Base-by-base conservation (phyloP, 2,888 invertebrate species). In the Plutella xylostella region DNA sequence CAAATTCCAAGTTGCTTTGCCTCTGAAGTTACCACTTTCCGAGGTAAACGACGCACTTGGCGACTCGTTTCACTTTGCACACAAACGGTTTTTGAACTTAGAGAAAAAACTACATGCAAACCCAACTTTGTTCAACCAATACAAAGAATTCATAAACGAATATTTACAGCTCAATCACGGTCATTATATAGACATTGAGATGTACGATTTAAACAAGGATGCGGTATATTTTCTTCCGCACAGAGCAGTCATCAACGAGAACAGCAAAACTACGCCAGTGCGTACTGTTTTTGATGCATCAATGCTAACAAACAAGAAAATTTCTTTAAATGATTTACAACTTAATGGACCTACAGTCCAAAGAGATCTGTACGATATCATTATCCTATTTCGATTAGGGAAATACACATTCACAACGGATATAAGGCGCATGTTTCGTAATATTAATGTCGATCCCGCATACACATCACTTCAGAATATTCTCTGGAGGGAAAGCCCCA, bases 351-450 rank as follows among this genome's bases (percentile, higher is more conserved):
- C 51, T 4, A 17, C 38, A 2, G 49, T 49, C 2, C 51, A 53
- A 45, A 47, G 40, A 33, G 51, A 50, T 11, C 22, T 52, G 4
- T 51, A 51, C 43, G 50, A 55, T 31, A 51, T 55, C 9, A 2
- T 55, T 1, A 12, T 54, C 3, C 28, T 52, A 7, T 51, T 43
- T 35, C 12, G 54, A 7, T 14, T 51, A 7, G 45, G 44, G 5
- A 22, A 49, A 1, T 44, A 39, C 20, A 43, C 45, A 2, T 50
- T 52, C 3, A 52, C 12, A 9, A 31, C 46, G 4, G 54, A 55
- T 31, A 53, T 56, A 7, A 51, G 46, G 38, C 15, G 39, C 19
- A 56, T 56, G 53, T 55, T 54, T 42, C 25, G 54, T 5, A 41
- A 47, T 7, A 44, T 51, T 3, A 1, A 1, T 5, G 9, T 54